Percentiles rank a stretch among this genome's conserved stretches.
Conservation (phyloP, 2,888 invertebrate species). For the Atrina japonica region DNA sequence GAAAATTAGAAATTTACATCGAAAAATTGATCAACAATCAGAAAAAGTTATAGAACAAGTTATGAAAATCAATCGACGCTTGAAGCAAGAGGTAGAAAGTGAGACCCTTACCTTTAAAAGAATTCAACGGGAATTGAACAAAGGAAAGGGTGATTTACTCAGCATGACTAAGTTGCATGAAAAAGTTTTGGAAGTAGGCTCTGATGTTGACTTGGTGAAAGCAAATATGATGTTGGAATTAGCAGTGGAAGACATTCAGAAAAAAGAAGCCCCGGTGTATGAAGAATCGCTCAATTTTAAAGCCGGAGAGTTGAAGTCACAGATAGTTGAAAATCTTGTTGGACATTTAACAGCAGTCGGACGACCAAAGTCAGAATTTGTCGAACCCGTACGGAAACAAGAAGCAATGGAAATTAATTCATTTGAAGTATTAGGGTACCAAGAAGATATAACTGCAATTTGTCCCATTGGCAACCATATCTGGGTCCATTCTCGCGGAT, state of each 20-base stretch:
- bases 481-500: conserved; percentile 19
- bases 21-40: conserved; percentile 12
- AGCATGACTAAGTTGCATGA: not conserved
- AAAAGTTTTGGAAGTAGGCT: conserved; percentile 1
- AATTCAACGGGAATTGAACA: not conserved
- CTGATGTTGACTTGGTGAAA: not conserved
- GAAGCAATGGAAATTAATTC: not conserved
- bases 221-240: conserved; percentile 6
- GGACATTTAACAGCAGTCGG: conserved; percentile 1
- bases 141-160: not conserved
- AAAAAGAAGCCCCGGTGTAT: not conserved
- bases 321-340: conserved; percentile 6
- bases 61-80: not conserved
- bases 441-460: conserved; percentile 9
- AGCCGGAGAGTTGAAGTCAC: not conserved
- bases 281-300: not conserved
- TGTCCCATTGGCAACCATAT: conserved; percentile 8
- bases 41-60: not conserved
- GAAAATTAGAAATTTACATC: conserved; percentile 2
- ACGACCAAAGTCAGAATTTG: not conserved
- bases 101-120: not conserved
- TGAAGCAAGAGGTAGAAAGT: conserved; percentile 3
- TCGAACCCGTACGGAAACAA: not conserved
- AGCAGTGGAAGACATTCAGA: not conserved
- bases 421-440: not conserved